Evolutionary conservation across 2,888 invertebrate species (phyloP).

Genomic region (Hyppa rectilinea): DNA sequence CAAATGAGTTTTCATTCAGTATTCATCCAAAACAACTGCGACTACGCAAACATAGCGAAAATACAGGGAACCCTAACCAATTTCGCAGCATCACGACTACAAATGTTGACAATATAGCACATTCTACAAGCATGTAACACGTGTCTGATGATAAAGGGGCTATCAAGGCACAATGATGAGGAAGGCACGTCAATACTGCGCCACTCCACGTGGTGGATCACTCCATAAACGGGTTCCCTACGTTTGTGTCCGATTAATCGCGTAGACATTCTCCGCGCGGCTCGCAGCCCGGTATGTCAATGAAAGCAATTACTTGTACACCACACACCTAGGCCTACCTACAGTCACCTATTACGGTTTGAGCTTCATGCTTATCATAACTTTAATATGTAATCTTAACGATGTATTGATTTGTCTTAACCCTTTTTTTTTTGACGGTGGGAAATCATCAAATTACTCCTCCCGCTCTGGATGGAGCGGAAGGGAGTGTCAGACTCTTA

Average conservation of each 20-base stretch:
- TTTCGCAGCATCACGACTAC: neutral
- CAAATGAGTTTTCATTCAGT: neutral
- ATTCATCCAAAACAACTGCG: too few relatives aligned
- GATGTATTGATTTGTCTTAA: too few relatives aligned
- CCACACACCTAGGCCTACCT: conserved; percentile 67
- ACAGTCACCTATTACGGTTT: conserved; percentile 54
- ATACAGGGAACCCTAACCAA: conserved; percentile 1
- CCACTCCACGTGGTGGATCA: conserved; percentile 61
- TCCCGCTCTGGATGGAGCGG: too few relatives aligned
- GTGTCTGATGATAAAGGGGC: conserved; percentile 53
- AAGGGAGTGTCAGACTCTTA: too few relatives aligned
- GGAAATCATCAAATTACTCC: too few relatives aligned
- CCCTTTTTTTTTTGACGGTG: too few relatives aligned
- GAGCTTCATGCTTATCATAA: conserved; percentile 30
- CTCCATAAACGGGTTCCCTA: conserved; percentile 77
- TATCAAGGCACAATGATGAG: conserved; percentile 60
- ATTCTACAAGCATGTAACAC: conserved; percentile 30
- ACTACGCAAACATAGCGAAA: neutral
- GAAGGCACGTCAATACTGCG: conserved; percentile 63
- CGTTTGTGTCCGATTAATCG: conserved; percentile 87
- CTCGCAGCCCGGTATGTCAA: conserved; percentile 82
- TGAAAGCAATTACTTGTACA: conserved; percentile 86
- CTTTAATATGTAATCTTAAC: conserved; percentile 71
- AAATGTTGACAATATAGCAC: conserved; percentile 10
- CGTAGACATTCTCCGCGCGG: conserved; percentile 82